Percentiles rank a stretch among this genome's conserved stretches.
Conservation (phyloP, 1,140 invertebrate genomes). For the Drosophila obscura region DNA sequence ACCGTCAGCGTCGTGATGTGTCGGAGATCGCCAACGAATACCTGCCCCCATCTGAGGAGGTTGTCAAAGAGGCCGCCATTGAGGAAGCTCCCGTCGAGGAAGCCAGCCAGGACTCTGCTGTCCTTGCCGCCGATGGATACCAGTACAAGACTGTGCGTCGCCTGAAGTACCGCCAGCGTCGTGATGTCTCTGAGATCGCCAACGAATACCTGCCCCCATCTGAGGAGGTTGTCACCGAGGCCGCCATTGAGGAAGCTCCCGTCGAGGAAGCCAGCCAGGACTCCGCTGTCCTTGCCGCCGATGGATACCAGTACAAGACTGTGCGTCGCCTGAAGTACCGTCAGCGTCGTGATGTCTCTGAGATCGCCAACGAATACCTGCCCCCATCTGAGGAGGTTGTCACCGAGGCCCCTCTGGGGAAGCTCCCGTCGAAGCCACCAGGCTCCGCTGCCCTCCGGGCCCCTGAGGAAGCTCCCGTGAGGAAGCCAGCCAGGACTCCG, state of each 20-base stretch:
- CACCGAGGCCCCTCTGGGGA: slow-evolving; percentile 20
- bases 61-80: slow-evolving; percentile 20
- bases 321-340: slow-evolving; percentile 53
- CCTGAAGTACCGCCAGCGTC: slow-evolving; percentile 52
- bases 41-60: slow-evolving; percentile 57
- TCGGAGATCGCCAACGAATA: slow-evolving; percentile 63
- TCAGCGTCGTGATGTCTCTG: slow-evolving; percentile 64
- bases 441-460: slow-evolving; percentile 47
- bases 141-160: slow-evolving; percentile 60
- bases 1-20: slow-evolving; percentile 64
- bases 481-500: slow-evolving; percentile 41
- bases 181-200: slow-evolving; percentile 44
- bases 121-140: slow-evolving; percentile 57
- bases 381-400: slow-evolving; percentile 43
- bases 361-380: slow-evolving; percentile 57
- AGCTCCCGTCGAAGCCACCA: slow-evolving; percentile 23
- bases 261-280: slow-evolving; percentile 23
- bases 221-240: slow-evolving; percentile 26
- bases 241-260: slow-evolving; percentile 6
- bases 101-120: slow-evolving; percentile 25
- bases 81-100: slow-evolving; percentile 32
- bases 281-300: slow-evolving; percentile 35
- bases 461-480: slow-evolving; percentile 29
- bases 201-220: slow-evolving; percentile 53
- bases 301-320: slow-evolving; percentile 64